These are phyloP conservation scores for Butorides virescens DNA, from an alignment of 2,113 vertebrate species.

Conservation along the genomic window DNA sequence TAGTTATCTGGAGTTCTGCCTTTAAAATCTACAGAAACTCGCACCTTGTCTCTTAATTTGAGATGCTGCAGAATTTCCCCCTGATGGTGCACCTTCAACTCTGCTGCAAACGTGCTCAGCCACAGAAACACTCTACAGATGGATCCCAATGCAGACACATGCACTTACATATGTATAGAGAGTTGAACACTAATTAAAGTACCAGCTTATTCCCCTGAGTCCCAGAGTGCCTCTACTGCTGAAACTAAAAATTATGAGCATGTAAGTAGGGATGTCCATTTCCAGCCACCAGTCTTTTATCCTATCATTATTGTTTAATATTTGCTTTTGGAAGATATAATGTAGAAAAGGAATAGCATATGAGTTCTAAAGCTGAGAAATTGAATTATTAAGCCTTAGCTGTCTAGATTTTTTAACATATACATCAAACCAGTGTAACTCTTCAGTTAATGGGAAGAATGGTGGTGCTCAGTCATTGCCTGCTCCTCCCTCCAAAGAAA, in stretches of 20 bases:
- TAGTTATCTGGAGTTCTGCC: background rate
- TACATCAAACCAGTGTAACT: background rate
- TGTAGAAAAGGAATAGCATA: background rate
- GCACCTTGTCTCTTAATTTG: background rate
- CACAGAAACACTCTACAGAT: background rate
- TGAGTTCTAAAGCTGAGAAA: background rate
- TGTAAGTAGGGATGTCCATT: background rate
- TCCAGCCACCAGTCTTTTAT: background rate
- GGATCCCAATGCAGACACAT: background rate
- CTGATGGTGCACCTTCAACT: background rate
- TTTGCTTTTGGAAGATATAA: background rate
- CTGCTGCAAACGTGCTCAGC: background rate
- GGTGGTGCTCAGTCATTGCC: background rate
- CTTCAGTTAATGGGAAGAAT: background rate
- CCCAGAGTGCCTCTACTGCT: background rate
- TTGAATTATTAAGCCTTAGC: background rate
- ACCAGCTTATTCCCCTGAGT: background rate
- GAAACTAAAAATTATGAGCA: background rate
- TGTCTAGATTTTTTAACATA: background rate
- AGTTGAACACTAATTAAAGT: constrained; percentile 1
- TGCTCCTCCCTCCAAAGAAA: background rate
- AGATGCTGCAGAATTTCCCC: background rate
- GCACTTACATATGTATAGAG: background rate
- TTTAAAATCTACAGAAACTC: background rate
- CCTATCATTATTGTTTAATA: background rate